Evolutionary conservation across 92 coral and sea anemone genomes (phyloP).

Genomic region (Parazoanthus darwini): DNA sequence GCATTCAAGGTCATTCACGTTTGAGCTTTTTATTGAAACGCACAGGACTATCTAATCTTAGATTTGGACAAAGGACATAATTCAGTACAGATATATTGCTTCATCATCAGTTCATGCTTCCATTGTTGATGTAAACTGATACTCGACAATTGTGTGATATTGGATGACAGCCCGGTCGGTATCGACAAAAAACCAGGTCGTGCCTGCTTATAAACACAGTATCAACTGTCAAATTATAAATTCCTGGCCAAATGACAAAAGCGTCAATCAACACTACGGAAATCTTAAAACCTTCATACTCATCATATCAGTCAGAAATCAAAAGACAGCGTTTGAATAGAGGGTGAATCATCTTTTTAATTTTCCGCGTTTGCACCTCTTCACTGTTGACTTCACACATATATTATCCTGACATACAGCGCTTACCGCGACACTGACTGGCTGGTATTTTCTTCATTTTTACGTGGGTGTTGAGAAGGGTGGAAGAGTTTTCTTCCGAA

Average conservation of each 20-base stretch:
- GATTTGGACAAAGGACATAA: background rate
- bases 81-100: background rate
- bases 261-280: slow-evolving; percentile 18
- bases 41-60: background rate
- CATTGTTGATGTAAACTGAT: slow-evolving; percentile 26
- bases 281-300: slow-evolving; percentile 12
- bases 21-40: background rate
- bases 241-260: slow-evolving; percentile 38
- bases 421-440: background rate
- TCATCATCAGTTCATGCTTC: background rate
- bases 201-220: background rate
- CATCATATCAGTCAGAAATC: slow-evolving; percentile 22
- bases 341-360: background rate
- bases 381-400: slow-evolving; percentile 37
- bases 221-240: slow-evolving; percentile 33
- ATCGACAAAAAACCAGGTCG: slow-evolving; percentile 9
- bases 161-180: slow-evolving; percentile 3
- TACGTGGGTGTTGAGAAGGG: slow-evolving; percentile 5
- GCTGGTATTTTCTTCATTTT: background rate
- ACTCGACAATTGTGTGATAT: background rate
- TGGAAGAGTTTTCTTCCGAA: background rate
- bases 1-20: too few species aligned
- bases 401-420: slow-evolving; percentile 9
- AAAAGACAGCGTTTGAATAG: slow-evolving; percentile 12
- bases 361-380: background rate